Conservation (phyloP, 2,797 vertebrate species). For the Tangara arthus region DNA sequence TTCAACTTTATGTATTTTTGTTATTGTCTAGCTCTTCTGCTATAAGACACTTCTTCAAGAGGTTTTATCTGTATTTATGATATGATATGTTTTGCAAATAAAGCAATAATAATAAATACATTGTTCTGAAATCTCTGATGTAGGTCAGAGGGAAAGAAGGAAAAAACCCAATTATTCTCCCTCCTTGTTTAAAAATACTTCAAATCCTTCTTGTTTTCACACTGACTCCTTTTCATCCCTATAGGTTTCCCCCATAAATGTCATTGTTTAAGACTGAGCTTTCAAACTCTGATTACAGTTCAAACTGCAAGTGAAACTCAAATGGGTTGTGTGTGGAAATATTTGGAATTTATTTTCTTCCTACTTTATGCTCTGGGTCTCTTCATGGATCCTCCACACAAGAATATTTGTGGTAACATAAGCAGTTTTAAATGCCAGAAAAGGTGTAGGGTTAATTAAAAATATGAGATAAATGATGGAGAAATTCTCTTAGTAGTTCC, state of each 20-base stretch:
- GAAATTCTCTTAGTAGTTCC: neutral
- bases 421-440: neutral
- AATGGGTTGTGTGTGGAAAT: neutral
- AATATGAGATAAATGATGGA: neutral
- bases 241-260: neutral
- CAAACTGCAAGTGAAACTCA: neutral
- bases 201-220: neutral
- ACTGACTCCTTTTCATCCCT: neutral
- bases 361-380: neutral
- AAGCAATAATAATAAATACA: neutral
- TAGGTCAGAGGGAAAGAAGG: neutral
- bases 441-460: neutral
- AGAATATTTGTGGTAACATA: neutral
- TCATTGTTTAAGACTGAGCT: neutral
- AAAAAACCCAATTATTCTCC: neutral
- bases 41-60: neutral
- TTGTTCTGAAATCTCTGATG: neutral
- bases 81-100: neutral
- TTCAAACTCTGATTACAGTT: neutral
- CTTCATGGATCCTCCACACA: neutral
- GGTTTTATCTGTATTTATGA: neutral
- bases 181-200: neutral
- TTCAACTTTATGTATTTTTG: neutral
- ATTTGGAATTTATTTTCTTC: neutral
- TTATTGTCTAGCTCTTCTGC: neutral